These are phyloP conservation scores for Drosophila gaucha DNA, from an alignment of 2,888 invertebrate species.

Conservation along the genomic window DNA sequence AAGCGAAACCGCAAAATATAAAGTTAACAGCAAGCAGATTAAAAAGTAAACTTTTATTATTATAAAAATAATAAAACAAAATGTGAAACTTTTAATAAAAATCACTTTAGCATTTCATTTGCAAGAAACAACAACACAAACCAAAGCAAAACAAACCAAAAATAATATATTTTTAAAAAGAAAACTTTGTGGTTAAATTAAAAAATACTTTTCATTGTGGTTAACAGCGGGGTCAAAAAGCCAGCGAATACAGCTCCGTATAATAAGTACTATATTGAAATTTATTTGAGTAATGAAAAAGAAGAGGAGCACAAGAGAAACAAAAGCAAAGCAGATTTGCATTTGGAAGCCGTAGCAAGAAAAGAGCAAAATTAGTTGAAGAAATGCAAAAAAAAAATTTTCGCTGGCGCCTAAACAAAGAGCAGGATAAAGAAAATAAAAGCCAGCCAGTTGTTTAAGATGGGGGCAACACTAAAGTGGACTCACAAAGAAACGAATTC, in stretches of 20 bases:
- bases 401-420: slow-evolving; percentile 65
- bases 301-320: slow-evolving; percentile 13
- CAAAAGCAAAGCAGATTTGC: slow-evolving; percentile 60
- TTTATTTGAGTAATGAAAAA: slow-evolving; percentile 55
- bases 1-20: slow-evolving; percentile 48
- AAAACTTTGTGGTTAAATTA: slow-evolving; percentile 78
- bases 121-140: slow-evolving; percentile 25
- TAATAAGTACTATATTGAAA: slow-evolving; percentile 63
- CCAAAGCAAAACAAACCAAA: slow-evolving; percentile 15
- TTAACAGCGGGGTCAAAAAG: slow-evolving; percentile 24
- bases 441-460: slow-evolving; percentile 6
- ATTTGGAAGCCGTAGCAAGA: slow-evolving; percentile 30
- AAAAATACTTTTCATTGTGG: slow-evolving; percentile 63
- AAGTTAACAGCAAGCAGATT: slow-evolving; percentile 60
- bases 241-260: slow-evolving; percentile 40
- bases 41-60: slow-evolving; percentile 61
- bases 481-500: slow-evolving; percentile 58
- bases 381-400: slow-evolving; percentile 19
- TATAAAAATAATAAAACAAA: slow-evolving; percentile 1
- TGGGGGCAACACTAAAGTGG: slow-evolving; percentile 23
- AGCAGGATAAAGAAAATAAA: slow-evolving; percentile 13
- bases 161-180: slow-evolving; percentile 27
- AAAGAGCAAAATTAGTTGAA: slow-evolving; percentile 10
- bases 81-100: slow-evolving; percentile 64
- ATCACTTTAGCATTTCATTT: slow-evolving; percentile 72